Evolutionary conservation across 1,140 invertebrate species (phyloP).

Genomic region (Platyura marginata): DNA sequence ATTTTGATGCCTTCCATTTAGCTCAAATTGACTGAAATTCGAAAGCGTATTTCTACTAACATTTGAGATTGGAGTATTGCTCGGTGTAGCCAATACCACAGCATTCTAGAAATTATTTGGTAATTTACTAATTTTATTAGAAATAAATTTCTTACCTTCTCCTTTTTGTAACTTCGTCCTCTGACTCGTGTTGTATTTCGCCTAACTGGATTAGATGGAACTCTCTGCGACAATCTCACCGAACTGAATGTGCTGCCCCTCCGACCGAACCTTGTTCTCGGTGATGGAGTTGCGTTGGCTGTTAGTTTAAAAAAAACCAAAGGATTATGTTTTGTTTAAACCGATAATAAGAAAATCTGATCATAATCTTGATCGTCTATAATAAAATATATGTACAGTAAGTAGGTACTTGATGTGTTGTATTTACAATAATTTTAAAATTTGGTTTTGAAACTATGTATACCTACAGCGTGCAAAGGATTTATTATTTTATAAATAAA

Average conservation of each 20-base stretch:
- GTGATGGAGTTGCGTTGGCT: slow-evolving; percentile 24
- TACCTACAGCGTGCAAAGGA: background rate
- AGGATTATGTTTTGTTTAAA: background rate
- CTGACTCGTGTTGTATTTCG: slow-evolving; percentile 30
- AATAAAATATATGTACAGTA: background rate
- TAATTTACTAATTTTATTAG: background rate
- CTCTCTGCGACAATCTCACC: slow-evolving; percentile 27
- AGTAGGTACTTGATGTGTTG: too few relatives aligned
- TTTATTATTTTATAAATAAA: background rate
- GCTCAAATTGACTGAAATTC: background rate
- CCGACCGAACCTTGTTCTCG: slow-evolving; percentile 19
- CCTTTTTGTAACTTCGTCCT: slow-evolving; percentile 20
- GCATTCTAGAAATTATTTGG: background rate
- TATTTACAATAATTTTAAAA: background rate
- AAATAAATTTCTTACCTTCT: background rate
- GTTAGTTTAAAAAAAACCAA: slow-evolving; percentile 4
- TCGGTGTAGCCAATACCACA: background rate
- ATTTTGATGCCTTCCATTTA: background rate
- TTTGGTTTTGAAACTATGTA: background rate
- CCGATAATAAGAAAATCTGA: background rate
- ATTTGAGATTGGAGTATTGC: background rate
- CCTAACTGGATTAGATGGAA: slow-evolving; percentile 19
- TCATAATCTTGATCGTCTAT: background rate
- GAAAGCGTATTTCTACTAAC: background rate
- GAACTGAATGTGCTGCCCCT: slow-evolving; percentile 31